These are phyloP conservation scores for Pungitius pungitius DNA, from an alignment of 2,113 vertebrate genomes.

Conservation along the genomic window DNA sequence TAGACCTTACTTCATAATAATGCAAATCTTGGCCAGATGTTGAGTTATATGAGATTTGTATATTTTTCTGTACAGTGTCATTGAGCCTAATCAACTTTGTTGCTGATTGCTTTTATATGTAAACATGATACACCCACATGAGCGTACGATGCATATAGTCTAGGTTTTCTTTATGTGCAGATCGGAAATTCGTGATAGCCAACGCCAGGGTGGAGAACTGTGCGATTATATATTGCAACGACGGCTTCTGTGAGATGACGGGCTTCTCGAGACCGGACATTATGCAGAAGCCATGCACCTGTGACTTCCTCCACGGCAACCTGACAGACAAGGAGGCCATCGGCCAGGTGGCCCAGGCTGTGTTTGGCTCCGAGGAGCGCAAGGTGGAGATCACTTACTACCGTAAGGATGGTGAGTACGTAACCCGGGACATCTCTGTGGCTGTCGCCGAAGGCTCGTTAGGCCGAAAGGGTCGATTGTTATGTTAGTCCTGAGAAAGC, in stretches of 20 bases:
- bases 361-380: conserved; percentile 94
- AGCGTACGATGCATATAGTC: not conserved
- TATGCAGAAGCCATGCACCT: conserved; percentile 98
- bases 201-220: conserved; percentile 98
- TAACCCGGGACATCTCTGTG: not conserved
- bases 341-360: conserved; percentile 90
- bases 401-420: conserved; percentile 94
- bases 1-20: not conserved
- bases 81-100: not conserved
- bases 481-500: conserved; percentile 14
- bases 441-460: conserved; percentile 6
- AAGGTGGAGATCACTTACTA: conserved; percentile 98
- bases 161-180: conserved; percentile 80
- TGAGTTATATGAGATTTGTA: not conserved
- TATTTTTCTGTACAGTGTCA: not conserved
- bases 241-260: conserved; percentile 98
- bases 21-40: not conserved
- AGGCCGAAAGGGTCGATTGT: conserved; percentile 21
- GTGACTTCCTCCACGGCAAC: conserved; percentile 96
- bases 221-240: conserved; percentile 99
- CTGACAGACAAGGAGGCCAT: conserved; percentile 91
- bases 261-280: conserved; percentile 97
- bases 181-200: conserved; percentile 99
- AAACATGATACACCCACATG: not conserved
- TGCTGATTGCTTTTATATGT: conserved; percentile 5